phyloP scores from a whole-genome alignment of 2,113 vertebrate genomes.

The Oreochromis aureus region DNA sequence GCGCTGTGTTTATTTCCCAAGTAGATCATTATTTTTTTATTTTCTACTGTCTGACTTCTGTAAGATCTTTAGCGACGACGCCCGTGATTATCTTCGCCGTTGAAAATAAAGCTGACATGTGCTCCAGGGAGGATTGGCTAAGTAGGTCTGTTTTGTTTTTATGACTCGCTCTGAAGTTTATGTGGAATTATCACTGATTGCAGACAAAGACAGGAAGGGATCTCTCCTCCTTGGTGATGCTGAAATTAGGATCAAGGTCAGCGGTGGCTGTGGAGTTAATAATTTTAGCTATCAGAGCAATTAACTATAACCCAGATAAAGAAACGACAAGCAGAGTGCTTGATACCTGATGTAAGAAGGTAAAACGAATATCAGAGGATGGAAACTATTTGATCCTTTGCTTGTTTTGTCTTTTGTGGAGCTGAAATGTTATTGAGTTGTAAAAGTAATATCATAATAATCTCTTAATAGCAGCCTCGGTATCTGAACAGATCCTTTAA shows the following conservation, averaged over 20 bases:
- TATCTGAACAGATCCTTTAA: neutral
- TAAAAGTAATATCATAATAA: neutral
- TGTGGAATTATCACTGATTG: slow-evolving; percentile 20
- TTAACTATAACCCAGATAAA: slow-evolving; percentile 48
- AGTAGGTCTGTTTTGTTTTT: slow-evolving; percentile 30
- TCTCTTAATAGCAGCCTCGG: slow-evolving; percentile 8
- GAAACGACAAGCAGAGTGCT: neutral
- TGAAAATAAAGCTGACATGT: slow-evolving; percentile 19
- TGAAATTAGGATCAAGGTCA: slow-evolving; percentile 29
- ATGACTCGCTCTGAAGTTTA: neutral
- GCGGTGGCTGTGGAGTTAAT: neutral
- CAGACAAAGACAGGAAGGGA: neutral
- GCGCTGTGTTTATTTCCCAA: neutral
- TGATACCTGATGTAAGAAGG: neutral
- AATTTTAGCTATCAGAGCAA: slow-evolving; percentile 12
- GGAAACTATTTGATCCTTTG: neutral
- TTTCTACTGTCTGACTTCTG: neutral
- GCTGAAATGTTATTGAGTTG: neutral
- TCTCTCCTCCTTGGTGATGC: neutral
- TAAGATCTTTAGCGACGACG: neutral
- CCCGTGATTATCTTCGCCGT: neutral
- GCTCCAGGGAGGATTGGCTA: slow-evolving; percentile 21
- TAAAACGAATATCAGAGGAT: neutral
- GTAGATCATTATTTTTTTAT: neutral
- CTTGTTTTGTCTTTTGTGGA: neutral